Evolutionary conservation across 1,140 invertebrate species (phyloP).

Genomic region (Eriosoma lanigerum): DNA sequence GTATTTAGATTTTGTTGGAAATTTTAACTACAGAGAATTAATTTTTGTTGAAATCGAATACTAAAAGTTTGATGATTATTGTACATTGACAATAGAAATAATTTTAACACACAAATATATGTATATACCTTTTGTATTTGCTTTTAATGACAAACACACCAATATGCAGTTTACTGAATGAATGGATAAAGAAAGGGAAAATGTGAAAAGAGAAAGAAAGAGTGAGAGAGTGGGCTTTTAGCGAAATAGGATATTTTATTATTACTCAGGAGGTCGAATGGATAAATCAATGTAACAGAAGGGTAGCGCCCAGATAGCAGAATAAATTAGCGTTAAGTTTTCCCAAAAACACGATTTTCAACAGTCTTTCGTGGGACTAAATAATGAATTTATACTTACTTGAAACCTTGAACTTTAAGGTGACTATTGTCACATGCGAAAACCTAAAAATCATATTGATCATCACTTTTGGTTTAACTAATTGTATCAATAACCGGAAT

Average conservation of each 20-base stretch:
- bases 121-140: not conserved
- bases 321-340: conserved; percentile 38
- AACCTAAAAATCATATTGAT: conserved; percentile 12
- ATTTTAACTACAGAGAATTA: not conserved
- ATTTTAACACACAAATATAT: too few relatives aligned
- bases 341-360: conserved; percentile 26
- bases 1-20: not conserved
- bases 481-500: too few relatives aligned
- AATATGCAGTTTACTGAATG: not conserved
- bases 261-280: conserved; percentile 25
- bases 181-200: not conserved
- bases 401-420: not conserved
- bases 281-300: conserved; percentile 30
- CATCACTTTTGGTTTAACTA: too few relatives aligned
- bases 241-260: conserved; percentile 44
- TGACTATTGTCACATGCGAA: too few relatives aligned
- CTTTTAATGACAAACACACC: conserved; percentile 4
- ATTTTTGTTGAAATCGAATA: not conserved
- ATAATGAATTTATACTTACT: not conserved
- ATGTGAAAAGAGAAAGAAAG: not conserved
- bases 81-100: not conserved
- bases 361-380: not conserved
- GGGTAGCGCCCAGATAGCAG: conserved; percentile 31
- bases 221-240: conserved; percentile 23
- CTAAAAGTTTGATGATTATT: not conserved